Conservation (phyloP, 2,113 vertebrate genomes). For the Takifugu flavidus region DNA sequence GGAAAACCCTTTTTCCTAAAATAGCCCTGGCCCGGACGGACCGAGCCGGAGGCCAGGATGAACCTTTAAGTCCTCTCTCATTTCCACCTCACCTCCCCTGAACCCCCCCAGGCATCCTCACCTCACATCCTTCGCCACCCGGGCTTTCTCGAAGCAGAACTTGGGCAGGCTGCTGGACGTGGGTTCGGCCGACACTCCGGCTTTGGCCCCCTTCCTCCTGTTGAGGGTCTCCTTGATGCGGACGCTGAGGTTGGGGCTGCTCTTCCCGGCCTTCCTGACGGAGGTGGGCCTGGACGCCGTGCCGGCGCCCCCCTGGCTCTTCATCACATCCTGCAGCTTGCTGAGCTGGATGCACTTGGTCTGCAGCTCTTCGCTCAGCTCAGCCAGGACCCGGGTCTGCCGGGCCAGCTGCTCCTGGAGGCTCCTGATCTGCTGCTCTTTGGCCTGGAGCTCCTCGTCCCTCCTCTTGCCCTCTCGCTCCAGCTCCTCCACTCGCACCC, state of each 20-base stretch:
- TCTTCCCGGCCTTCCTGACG: conserved; percentile 54
- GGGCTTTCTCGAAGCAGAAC: conserved; percentile 88
- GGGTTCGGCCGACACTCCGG: conserved; percentile 90
- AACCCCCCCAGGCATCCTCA: conserved; percentile 41
- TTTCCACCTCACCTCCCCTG: background rate
- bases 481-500: conserved; percentile 77
- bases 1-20: too few species aligned
- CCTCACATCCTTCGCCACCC: conserved; percentile 88
- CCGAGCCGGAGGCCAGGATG: too few species aligned
- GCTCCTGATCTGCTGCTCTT: conserved; percentile 73
- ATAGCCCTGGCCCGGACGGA: too few species aligned
- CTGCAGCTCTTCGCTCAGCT: conserved; percentile 84
- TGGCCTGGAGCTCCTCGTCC: conserved; percentile 77
- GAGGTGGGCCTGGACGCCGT: conserved; percentile 36
- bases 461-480: conserved; percentile 81
- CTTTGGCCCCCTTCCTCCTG: conserved; percentile 86
- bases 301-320: conserved; percentile 47
- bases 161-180: conserved; percentile 76
- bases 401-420: conserved; percentile 80
- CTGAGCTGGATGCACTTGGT: conserved; percentile 82
- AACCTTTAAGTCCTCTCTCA: too few species aligned
- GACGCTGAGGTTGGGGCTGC: conserved; percentile 64
- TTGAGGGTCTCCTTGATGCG: conserved; percentile 70
- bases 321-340: conserved; percentile 84
- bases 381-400: conserved; percentile 76